phyloP scores from a whole-genome alignment of 2,113 vertebrate species.

The Benitochromis conjunctus region DNA sequence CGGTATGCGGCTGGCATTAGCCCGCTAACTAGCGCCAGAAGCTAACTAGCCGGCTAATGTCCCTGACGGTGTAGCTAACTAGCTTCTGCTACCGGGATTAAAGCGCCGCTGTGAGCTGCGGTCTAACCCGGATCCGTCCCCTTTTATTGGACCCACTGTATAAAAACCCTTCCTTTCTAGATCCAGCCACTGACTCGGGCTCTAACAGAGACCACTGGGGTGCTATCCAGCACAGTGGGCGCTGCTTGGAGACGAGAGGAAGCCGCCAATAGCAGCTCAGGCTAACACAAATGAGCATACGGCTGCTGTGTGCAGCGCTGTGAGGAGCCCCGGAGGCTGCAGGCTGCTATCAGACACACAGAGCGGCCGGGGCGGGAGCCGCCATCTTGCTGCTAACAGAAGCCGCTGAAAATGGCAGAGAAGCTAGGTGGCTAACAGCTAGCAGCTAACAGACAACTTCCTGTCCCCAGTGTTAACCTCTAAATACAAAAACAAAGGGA shows the following conservation, averaged over 20 bases:
- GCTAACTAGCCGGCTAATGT: constrained; percentile 8
- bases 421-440: constrained; percentile 8
- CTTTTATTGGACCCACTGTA: not conserved
- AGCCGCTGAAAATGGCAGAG: constrained; percentile 20
- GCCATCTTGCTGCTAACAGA: constrained; percentile 74
- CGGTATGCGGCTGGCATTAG: not conserved
- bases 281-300: not conserved
- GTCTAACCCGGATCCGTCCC: not conserved
- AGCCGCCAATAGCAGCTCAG: constrained; percentile 21
- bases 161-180: not conserved
- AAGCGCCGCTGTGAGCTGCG: not conserved
- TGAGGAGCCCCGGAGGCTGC: not conserved
- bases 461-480: not conserved
- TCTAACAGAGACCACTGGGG: not conserved
- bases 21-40: not conserved
- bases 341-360: constrained; percentile 21
- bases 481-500: not conserved
- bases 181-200: not conserved
- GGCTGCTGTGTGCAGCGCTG: not conserved
- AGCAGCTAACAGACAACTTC: not conserved
- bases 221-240: constrained; percentile 39
- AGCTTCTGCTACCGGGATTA: not conserved
- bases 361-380: constrained; percentile 55
- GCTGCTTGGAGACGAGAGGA: constrained; percentile 18
- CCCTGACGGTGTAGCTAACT: not conserved